Base-by-base conservation (phyloP, 2,797 vertebrate species). In the Sebastes elongatus region DNA sequence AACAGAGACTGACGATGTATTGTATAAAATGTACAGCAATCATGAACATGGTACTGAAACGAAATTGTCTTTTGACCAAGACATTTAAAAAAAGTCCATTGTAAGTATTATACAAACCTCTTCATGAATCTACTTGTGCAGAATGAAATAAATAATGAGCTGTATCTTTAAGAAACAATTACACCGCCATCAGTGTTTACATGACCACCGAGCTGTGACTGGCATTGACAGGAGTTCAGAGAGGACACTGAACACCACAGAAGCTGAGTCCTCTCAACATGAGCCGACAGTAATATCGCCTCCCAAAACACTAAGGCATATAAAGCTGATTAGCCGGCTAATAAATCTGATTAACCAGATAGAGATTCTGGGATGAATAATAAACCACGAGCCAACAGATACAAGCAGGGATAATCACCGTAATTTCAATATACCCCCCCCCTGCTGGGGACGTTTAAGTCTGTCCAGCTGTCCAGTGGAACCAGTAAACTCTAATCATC, bases 301-400 rank as follows among this genome's bases (percentile, higher is more conserved):
- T 87, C 84, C 70, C 77, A 81, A 81, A 89, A 83, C 88, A 64
- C 83, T 59, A 7, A 53, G 68, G 83, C 77, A 71, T 52, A 83
- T 61, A 88, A 90, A 89, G 76, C 75, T 89, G 84, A 91, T 93
- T 89, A 90, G 65, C 55, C 71, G 76, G 65, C 78, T 86, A 86
- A 90, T 89, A 82, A 86, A 91, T 88, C 75, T 61, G 70, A 89
- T 88, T 86, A 83, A 75, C 56, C 75, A 74, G 71, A 87, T 59
- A 78, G 69, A 83, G 74, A 76, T 61, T 81, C 76, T 80, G 72
- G 65, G 56, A 83, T 86, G 74, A 89, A 90, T 86, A 87, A 89
- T 69, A 85, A 35, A 74, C 64, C 5, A 7, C 7, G 74, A 83
- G 75, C 90, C 87, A 90, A 82, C 71, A 85, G 78, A 89, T 57